Conservation (phyloP, 2,113 vertebrate species). For the Calyptomena viridis region DNA sequence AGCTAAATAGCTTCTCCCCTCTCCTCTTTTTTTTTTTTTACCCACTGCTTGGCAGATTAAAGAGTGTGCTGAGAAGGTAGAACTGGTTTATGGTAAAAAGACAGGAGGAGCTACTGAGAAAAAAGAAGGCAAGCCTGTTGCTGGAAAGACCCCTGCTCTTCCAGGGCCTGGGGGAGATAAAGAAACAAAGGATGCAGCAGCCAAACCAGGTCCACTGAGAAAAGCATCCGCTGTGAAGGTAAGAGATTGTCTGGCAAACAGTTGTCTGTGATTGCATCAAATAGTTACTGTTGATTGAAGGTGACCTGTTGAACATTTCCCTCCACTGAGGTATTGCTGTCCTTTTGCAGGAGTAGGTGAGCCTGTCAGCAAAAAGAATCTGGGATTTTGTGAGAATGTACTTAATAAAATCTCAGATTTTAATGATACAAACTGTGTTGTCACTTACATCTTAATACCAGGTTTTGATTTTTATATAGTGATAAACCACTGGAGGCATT, state of each 20-base stretch:
- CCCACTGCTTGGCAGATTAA: conserved; percentile 81
- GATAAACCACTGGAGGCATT: background rate
- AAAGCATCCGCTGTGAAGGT: conserved; percentile 84
- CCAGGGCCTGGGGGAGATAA: conserved; percentile 76
- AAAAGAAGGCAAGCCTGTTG: conserved; percentile 76
- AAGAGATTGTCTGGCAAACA: background rate
- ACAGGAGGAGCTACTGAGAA: conserved; percentile 69
- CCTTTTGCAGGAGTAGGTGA: background rate
- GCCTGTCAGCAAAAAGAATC: background rate
- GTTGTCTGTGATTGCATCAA: background rate
- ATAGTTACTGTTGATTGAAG: background rate
- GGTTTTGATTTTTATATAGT: background rate
- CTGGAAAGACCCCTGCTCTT: conserved; percentile 72
- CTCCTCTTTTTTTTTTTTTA: rapidly evolving
- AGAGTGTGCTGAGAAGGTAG: conserved; percentile 93
- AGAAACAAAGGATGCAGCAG: conserved; percentile 70
- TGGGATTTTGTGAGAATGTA: background rate
- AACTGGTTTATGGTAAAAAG: conserved; percentile 85
- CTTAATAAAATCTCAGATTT: background rate
- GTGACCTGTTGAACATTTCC: background rate
- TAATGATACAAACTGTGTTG: background rate
- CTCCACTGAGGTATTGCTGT: background rate
- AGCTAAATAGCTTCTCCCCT: background rate
- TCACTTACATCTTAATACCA: background rate
- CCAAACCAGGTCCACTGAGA: conserved; percentile 81